Percentiles rank a stretch among this genome's conserved stretches.
Conservation (phyloP, 1,140 invertebrate species). For the Brachionus paranguensis region DNA sequence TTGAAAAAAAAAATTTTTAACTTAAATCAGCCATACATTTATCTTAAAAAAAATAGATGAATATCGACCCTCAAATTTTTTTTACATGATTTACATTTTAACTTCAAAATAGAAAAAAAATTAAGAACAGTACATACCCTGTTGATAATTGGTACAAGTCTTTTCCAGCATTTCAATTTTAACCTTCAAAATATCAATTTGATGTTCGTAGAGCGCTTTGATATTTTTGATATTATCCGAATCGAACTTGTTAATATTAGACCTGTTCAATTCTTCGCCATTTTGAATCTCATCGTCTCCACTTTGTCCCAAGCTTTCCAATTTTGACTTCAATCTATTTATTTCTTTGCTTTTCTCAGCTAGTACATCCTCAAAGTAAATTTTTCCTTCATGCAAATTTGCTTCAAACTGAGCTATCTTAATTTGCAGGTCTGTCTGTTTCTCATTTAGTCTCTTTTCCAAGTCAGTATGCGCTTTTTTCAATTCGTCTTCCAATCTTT, state of each 20-base stretch:
- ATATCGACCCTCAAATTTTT: too few species aligned
- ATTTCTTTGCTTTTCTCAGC: neutral
- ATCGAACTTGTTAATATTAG: neutral
- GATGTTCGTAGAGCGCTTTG: slow-evolving; percentile 33
- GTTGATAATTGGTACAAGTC: slow-evolving; percentile 18
- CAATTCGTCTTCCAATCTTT: neutral
- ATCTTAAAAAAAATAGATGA: too few species aligned
- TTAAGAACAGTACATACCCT: neutral
- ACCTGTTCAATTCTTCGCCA: neutral
- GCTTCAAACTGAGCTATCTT: slow-evolving; percentile 25
- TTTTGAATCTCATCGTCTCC: neutral
- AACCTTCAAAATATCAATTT: slow-evolving; percentile 26
- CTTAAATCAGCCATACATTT: too few species aligned
- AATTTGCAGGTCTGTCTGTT: neutral
- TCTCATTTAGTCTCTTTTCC: slow-evolving; percentile 3
- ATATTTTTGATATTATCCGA: slow-evolving; percentile 9
- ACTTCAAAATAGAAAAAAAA: neutral
- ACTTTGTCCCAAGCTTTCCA: neutral
- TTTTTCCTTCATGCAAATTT: slow-evolving; percentile 1
- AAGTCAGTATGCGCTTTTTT: neutral
- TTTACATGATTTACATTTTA: neutral
- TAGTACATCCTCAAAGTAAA: slow-evolving; percentile 1
- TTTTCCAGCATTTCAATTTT: slow-evolving; percentile 37
- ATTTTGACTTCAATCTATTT: neutral
- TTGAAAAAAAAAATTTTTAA: too few species aligned